phyloP scores from a whole-genome alignment of 1,140 invertebrate genomes.

The Drosophila bifasciata region DNA sequence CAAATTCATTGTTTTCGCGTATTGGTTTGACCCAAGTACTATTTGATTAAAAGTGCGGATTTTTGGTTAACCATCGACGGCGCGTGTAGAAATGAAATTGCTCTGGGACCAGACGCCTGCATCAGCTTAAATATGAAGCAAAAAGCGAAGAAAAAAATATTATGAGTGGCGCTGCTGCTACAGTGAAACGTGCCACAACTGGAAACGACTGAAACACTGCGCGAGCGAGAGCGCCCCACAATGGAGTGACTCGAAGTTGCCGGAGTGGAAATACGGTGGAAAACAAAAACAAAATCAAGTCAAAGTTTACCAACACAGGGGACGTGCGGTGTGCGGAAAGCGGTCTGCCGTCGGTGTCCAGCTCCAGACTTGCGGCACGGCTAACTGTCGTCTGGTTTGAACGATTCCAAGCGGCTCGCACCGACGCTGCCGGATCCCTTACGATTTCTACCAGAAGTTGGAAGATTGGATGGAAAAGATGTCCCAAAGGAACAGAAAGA shows the following conservation, averaged over 20 bases:
- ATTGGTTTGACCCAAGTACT: constrained; percentile 5
- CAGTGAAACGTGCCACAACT: constrained; percentile 70
- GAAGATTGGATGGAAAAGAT: no score
- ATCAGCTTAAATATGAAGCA: constrained; percentile 70
- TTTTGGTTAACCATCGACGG: constrained; percentile 59
- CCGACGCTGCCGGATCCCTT: no score
- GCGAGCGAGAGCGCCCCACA: constrained; percentile 6
- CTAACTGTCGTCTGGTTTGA: no score
- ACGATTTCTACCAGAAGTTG: no score
- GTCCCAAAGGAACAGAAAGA: no score
- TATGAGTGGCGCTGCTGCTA: constrained; percentile 40
- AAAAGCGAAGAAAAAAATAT: constrained; percentile 71
- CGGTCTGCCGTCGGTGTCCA: constrained; percentile 2
- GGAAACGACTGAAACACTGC: constrained; percentile 25
- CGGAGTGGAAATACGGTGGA: constrained; percentile 63
- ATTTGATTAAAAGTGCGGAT: constrained; percentile 35
- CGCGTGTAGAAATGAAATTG: constrained; percentile 72
- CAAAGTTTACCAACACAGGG: constrained; percentile 33
- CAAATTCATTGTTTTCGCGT: constrained; percentile 63
- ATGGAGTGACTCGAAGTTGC: constrained; percentile 57
- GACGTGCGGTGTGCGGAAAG: constrained; percentile 25
- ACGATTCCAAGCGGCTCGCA: constrained; percentile 30
- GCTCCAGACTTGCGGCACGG: background rate
- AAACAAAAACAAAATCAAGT: constrained; percentile 77
- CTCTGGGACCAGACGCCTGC: constrained; percentile 49